Base-by-base conservation (phyloP, 2,888 invertebrate species). In the Dyspetes luteomarginatus region DNA sequence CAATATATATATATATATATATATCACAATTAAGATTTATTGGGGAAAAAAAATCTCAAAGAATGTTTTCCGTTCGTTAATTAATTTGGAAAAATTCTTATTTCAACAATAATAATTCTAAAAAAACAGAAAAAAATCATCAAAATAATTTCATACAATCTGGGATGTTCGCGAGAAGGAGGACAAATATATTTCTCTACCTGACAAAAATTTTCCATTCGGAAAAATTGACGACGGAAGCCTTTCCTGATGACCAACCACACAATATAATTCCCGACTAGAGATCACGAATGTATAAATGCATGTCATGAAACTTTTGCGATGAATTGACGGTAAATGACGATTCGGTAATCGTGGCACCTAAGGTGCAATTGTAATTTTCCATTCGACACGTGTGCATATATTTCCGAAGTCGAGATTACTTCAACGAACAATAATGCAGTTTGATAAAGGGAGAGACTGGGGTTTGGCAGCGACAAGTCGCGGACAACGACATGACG, bases 351-450 rank as follows among this genome's bases (percentile, higher is more conserved):
- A 72, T 43, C 28, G 52, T 30, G 28, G n/a, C n/a, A 72, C 72
- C 48, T 26, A 43, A 77, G 56, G 72, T 64, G 71, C 12, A 52
- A 55, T 77, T 72, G 77, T 72, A 56, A 72, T 72, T 77, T 77
- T 77, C 72, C 77, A 72, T 58, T n/a, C n/a, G 9, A 15, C 26
- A 41, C 22, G 36, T 55, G 19, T 26, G 0, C 17, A 50, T 68
- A 19, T n/a, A 19, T 26, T 28, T n/a, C n/a, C n/a, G 12, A 36
- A 36, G 1, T 36, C 36, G 12, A 36, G 36, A 36, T 7, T 9
- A 12, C 9, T 36, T 36, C 36, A 36, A 36, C 36, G 36, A 9
- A 30, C 48, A 12, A 19, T 50, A 28, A 65, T 4, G 3, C 26
- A 36, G 22, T 19, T 50, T 65, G 15, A 45, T 5, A 12, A 64